Conservation (phyloP, 1,140 invertebrate species). For the Achatina immaculata region DNA sequence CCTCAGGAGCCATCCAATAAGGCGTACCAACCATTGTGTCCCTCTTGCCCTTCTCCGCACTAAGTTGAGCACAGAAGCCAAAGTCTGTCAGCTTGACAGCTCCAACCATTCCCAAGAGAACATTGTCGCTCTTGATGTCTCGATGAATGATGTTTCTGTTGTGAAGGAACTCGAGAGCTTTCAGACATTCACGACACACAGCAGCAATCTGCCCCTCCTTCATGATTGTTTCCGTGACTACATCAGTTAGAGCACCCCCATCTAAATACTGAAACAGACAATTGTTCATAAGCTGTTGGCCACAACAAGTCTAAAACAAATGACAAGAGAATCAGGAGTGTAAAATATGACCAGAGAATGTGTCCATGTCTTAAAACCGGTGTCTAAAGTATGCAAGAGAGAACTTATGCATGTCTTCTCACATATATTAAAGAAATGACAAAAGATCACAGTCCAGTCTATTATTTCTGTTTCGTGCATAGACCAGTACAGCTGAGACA, state of each 20-base stretch:
- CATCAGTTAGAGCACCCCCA: constrained; percentile 75
- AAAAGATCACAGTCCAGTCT: no score
- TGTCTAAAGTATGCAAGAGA: no score
- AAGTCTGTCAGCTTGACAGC: constrained; percentile 72
- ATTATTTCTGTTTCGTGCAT: no score
- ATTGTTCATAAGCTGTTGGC: not conserved
- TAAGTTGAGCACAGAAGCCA: constrained; percentile 72
- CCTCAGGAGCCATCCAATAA: constrained; percentile 72
- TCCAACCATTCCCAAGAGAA: constrained; percentile 70
- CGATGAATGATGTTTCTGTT: constrained; percentile 96
- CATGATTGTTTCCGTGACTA: constrained; percentile 75
- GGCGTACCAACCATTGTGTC: constrained; percentile 72
- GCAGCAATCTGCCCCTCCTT: constrained; percentile 94
- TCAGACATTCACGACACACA: constrained; percentile 90
- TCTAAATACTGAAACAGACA: constrained; percentile 70
- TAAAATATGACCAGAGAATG: no score
- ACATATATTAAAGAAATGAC: no score
- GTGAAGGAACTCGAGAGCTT: constrained; percentile 97
- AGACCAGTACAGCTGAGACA: no score
- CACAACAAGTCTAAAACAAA: not conserved
- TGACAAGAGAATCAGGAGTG: no score
- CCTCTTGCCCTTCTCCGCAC: constrained; percentile 63
- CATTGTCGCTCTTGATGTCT: constrained; percentile 73
- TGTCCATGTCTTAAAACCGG: no score
- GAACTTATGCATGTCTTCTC: no score